Percentiles rank a stretch among this genome's conserved stretches.
Conservation (phyloP, 2,797 vertebrate genomes). For the Chiloscyllium punctatum region DNA sequence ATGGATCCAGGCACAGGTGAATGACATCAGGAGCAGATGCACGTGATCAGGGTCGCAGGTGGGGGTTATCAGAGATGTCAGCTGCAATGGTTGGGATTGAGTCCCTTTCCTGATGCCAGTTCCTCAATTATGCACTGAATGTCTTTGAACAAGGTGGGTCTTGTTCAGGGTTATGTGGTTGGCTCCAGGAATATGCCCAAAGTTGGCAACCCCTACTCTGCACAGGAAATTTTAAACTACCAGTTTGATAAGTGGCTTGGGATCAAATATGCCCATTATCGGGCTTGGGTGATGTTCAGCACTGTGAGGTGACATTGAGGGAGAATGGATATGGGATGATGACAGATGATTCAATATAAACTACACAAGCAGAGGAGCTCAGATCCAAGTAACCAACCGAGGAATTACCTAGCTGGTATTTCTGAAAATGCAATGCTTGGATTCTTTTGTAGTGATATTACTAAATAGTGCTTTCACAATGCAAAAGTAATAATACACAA, state of each 20-base stretch:
- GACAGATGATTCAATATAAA: not conserved
- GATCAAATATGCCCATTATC: not conserved
- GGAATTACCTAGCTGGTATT: not conserved
- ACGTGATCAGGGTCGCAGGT: no score
- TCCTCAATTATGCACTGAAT: no score
- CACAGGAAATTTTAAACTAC: not conserved
- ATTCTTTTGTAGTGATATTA: no score
- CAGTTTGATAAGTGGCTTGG: not conserved
- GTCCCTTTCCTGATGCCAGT: no score
- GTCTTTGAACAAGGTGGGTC: no score
- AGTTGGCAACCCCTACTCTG: not conserved
- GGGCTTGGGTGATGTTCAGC: not conserved
- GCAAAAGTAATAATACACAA: conserved; percentile 40
- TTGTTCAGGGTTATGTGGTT: not conserved
- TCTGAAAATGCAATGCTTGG: not conserved
- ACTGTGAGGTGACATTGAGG: not conserved
- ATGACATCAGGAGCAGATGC: no score
- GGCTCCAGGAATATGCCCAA: not conserved
- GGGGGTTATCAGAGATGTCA: no score
- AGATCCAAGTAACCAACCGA: not conserved
- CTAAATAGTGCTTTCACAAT: not conserved
- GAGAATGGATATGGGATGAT: not conserved
- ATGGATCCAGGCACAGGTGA: no score
- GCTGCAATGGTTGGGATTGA: no score
- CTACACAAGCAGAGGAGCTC: not conserved